phyloP scores from a whole-genome alignment of 2,113 vertebrate genomes.

The Brachyistius frenatus region DNA sequence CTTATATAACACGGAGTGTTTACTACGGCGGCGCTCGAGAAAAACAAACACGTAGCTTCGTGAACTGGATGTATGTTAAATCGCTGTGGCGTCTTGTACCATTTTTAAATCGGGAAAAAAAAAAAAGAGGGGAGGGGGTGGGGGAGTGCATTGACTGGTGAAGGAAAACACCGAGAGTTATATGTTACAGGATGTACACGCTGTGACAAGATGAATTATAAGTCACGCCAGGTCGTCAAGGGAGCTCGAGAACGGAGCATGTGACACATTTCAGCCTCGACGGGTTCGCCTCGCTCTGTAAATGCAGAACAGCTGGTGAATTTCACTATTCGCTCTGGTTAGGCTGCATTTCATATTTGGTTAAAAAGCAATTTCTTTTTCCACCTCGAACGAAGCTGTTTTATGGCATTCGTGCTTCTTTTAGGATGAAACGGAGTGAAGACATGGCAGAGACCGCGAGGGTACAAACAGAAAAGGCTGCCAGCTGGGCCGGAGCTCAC shows the following conservation, averaged over 20 bases:
- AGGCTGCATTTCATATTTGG: constrained; percentile 48
- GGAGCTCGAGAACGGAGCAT: constrained; percentile 36
- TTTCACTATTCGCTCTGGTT: constrained; percentile 54
- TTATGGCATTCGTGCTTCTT: constrained; percentile 45
- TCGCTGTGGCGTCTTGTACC: constrained; percentile 4
- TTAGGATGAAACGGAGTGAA: constrained; percentile 28
- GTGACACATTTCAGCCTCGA: constrained; percentile 53
- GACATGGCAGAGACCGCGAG: constrained; percentile 35
- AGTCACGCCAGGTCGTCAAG: constrained; percentile 9
- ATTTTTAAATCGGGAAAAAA: not conserved
- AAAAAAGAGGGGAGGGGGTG: not conserved
- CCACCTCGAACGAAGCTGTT: constrained; percentile 29
- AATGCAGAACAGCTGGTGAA: constrained; percentile 68
- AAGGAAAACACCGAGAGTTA: not conserved
- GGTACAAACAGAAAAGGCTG: constrained; percentile 30
- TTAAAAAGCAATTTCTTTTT: constrained; percentile 65
- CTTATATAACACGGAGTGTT: constrained; percentile 60
- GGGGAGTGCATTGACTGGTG: not conserved
- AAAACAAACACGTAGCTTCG: constrained; percentile 54
- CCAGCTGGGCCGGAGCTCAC: constrained; percentile 23
- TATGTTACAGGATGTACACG: constrained; percentile 10
- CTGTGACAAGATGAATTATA: constrained; percentile 6
- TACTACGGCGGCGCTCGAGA: constrained; percentile 26
- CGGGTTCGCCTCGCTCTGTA: constrained; percentile 41
- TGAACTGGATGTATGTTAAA: constrained; percentile 37